phyloP scores from a whole-genome alignment of 2,797 vertebrate genomes.

The Karalla daura region DNA sequence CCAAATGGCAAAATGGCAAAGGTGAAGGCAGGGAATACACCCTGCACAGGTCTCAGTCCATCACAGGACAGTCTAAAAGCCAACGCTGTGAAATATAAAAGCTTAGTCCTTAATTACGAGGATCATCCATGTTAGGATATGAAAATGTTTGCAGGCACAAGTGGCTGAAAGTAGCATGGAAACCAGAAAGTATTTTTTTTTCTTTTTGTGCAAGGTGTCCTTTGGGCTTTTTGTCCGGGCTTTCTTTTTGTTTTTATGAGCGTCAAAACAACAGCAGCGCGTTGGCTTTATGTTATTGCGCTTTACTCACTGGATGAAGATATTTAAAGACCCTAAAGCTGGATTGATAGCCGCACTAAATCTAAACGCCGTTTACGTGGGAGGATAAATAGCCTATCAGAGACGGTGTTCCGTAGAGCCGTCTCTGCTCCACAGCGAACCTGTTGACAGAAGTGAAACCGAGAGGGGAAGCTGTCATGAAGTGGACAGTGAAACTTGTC shows the following conservation, averaged over 20 bases:
- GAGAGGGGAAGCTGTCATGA: background rate
- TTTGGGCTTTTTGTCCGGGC: slow-evolving; percentile 15
- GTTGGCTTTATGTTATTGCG: slow-evolving; percentile 16
- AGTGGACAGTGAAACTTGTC: slow-evolving; percentile 1
- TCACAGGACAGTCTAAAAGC: too few relatives aligned
- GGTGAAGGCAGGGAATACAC: too few relatives aligned
- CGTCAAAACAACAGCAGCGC: slow-evolving; percentile 10
- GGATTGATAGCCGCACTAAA: slow-evolving; percentile 39
- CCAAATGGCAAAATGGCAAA: too few relatives aligned
- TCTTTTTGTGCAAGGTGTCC: slow-evolving; percentile 7
- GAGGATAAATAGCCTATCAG: slow-evolving; percentile 22
- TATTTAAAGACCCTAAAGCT: slow-evolving; percentile 31
- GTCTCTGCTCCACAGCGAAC: slow-evolving; percentile 7
- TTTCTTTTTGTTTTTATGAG: slow-evolving; percentile 1
- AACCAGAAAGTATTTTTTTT: background rate
- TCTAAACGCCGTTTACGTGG: slow-evolving; percentile 21
- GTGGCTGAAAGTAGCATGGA: slow-evolving; percentile 8
- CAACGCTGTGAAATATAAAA: too few relatives aligned
- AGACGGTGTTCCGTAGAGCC: slow-evolving; percentile 20
- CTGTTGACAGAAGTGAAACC: slow-evolving; percentile 7
- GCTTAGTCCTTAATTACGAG: too few relatives aligned
- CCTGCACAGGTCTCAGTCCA: too few relatives aligned
- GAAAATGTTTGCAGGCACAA: slow-evolving; percentile 21
- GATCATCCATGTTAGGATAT: slow-evolving; percentile 23
- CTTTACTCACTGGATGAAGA: slow-evolving; percentile 14